Base-by-base conservation (phyloP, 2,888 invertebrate species). In the Pterostichus niger region DNA sequence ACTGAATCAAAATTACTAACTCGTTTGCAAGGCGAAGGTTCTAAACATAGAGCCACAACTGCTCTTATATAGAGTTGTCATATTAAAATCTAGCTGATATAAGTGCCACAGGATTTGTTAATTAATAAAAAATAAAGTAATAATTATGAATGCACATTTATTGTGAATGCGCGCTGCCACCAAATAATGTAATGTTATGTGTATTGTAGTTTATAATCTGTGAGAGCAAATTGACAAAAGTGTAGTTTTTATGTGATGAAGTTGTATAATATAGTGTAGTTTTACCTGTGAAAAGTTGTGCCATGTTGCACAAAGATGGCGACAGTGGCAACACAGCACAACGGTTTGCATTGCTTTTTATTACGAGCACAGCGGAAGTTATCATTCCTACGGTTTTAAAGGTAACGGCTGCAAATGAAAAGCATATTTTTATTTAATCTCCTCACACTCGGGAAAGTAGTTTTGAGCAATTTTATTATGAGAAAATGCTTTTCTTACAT, bases 401-500 rank as follows among this genome's bases (percentile, higher is more conserved):
- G 56, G 77, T 77, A 77, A 77, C 77, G 77, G 77, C 77, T 77
- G 77, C 77, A 77, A 77, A 77, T 77, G 77, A 77, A 77, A 77
- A 77, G 77, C 77, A 77, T 77, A 77, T 77, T 77, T 77, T 77
- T 77, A 77, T 77, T 56, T 77, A 77, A 77, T 77, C 77, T 77
- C 59, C 77, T 77, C 77, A 77, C 77, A 77, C 77, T 77, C 33
- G 40, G 56, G 77, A 77, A 77, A 56, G 77, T 56, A 77, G 77
- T 77, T 77, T 77, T 77, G 77, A 77, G 77, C 77, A 40, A 56
- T 77, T 77, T 77, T 40, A 77, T 56, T 71, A 46, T 15, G 17
- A 33, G 56, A 35, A 54, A 77, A 56, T 76, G 76, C 54, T 76
- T 76, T 54, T 76, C 54, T 54, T 76, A 52, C 54, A 52, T 77